These are phyloP conservation scores for Cynopterus brachyotis DNA, from an alignment of 2,113 vertebrate genomes.

Conservation along the genomic window DNA sequence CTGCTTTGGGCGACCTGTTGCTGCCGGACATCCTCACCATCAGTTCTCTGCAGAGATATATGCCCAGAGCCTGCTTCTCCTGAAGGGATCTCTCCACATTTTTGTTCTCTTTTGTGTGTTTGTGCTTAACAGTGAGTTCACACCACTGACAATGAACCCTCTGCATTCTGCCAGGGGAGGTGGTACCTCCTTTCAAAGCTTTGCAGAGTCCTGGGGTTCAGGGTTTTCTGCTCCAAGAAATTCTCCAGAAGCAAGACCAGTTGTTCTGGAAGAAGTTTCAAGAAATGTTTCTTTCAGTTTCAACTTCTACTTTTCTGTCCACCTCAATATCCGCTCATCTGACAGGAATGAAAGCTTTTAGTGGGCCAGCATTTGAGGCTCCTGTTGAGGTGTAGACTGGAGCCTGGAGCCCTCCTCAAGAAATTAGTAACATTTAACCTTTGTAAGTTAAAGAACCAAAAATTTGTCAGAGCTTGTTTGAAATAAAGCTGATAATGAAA, in stretches of 20 bases:
- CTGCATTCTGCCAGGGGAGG: conserved; percentile 90
- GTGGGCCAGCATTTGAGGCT: too few relatives aligned
- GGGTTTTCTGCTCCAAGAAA: conserved; percentile 89
- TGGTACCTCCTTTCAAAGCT: conserved; percentile 86
- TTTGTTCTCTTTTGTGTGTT: conserved; percentile 83
- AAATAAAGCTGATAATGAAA: background rate
- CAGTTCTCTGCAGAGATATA: too few relatives aligned
- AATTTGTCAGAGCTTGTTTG: background rate
- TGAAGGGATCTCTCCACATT: conserved; percentile 91
- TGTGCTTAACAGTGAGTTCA: conserved; percentile 93
- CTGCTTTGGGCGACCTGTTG: too few relatives aligned
- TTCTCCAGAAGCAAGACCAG: conserved; percentile 93
- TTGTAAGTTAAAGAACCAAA: background rate
- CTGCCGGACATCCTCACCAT: too few relatives aligned
- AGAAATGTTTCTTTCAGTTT: too few relatives aligned
- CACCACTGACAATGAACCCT: conserved; percentile 98
- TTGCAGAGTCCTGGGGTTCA: conserved; percentile 83
- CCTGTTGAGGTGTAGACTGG: too few relatives aligned
- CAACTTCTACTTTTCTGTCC: too few relatives aligned
- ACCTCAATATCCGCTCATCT: too few relatives aligned
- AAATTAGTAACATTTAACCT: background rate
- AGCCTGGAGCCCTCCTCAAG: too few relatives aligned
- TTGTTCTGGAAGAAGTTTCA: conserved; percentile 89
- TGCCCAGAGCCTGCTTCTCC: conserved; percentile 87
- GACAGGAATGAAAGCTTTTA: too few relatives aligned